A percentile compares a stretch with the other conserved stretches of the same genome.
Evolutionary conservation across 2,797 vertebrate species (phyloP).

Genomic region (Propithecus perrieri): DNA sequence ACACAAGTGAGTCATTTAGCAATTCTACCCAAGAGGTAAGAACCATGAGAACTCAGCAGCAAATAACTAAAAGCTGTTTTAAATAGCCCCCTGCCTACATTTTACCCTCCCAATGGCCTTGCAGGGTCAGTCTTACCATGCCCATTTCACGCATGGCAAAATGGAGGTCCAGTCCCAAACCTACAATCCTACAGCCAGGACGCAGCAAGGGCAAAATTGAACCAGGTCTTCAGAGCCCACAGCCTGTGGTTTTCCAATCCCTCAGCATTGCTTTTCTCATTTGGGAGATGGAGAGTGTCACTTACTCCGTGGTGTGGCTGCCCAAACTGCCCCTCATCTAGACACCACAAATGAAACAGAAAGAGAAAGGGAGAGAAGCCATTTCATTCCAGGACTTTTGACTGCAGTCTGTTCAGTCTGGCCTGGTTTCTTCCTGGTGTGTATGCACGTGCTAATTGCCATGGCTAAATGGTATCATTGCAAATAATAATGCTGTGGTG

Average conservation of each 20-base stretch:
- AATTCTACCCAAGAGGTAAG: not conserved
- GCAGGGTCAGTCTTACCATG: not conserved
- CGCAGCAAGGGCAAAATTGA: not conserved
- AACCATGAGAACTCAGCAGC: not conserved
- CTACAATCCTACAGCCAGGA: not conserved
- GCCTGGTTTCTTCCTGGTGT: conserved; percentile 22
- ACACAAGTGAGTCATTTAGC: not conserved
- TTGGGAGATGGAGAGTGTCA: not conserved
- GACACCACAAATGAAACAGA: conserved; percentile 33
- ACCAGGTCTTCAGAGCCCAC: not conserved
- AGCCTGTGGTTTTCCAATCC: not conserved
- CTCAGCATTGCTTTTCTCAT: not conserved
- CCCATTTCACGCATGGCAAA: not conserved
- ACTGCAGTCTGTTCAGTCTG: conserved; percentile 47
- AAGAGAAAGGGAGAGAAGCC: conserved; percentile 26
- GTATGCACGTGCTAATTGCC: not conserved
- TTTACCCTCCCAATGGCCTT: not conserved
- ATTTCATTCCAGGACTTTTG: conserved; percentile 48
- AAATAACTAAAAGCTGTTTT: not conserved
- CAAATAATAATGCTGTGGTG: not conserved
- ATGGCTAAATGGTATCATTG: conserved; percentile 25
- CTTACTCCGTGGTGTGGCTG: not conserved
- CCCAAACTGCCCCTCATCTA: not conserved
- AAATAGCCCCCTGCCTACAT: not conserved
- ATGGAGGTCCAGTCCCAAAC: not conserved